Percentiles rank a stretch among this genome's conserved stretches.
Evolutionary conservation across 2,888 invertebrate species (phyloP).

Genomic region (Reticulitermes lucifugus): DNA sequence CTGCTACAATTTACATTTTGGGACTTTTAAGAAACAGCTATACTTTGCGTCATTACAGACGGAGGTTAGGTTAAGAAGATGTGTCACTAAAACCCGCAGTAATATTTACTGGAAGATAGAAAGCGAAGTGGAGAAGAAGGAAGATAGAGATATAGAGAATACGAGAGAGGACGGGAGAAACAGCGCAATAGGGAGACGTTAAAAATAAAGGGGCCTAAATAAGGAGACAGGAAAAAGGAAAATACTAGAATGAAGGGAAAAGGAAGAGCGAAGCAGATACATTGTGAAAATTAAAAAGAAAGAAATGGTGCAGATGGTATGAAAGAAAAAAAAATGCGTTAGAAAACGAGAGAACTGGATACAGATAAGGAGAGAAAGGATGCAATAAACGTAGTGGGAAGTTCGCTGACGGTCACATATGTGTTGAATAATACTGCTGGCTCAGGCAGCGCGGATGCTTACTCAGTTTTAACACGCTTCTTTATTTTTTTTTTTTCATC

Average conservation of each 20-base stretch:
- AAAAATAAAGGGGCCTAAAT: background rate
- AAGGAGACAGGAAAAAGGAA: background rate
- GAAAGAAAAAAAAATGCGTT: background rate
- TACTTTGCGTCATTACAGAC: too few relatives aligned
- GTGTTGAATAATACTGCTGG: too few relatives aligned
- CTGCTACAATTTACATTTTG: too few relatives aligned
- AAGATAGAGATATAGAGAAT: background rate
- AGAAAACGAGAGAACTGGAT: background rate
- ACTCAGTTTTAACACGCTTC: too few relatives aligned
- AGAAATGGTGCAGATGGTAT: background rate
- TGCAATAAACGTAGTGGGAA: background rate
- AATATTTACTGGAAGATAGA: background rate
- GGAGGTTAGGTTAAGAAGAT: too few relatives aligned
- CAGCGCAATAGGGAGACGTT: too few relatives aligned
- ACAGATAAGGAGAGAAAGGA: background rate
- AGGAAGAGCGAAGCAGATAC: background rate
- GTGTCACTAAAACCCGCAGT: too few relatives aligned
- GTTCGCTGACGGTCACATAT: background rate
- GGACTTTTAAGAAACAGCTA: too few relatives aligned
- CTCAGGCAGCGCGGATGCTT: too few relatives aligned
- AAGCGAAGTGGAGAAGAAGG: background rate
- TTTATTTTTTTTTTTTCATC: too few relatives aligned
- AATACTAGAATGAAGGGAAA: background rate
- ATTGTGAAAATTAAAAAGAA: background rate
- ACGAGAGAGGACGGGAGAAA: background rate